These are phyloP conservation scores for Sprattus sprattus DNA, from an alignment of 2,113 vertebrate species.

Conservation along the genomic window DNA sequence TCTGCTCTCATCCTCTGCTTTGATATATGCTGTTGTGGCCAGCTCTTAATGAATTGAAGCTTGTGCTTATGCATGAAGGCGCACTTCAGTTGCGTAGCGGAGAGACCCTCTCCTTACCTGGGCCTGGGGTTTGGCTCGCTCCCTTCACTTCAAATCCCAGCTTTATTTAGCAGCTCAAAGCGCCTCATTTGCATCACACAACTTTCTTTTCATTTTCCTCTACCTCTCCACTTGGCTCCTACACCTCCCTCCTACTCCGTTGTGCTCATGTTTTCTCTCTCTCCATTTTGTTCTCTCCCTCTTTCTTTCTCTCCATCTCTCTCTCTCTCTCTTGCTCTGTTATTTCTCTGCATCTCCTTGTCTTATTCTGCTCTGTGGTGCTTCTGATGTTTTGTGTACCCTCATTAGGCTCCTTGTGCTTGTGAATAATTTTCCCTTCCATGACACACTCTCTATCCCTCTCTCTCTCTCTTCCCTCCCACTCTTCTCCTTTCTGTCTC, in stretches of 20 bases:
- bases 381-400: conserved; percentile 4
- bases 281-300: background rate
- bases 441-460: background rate
- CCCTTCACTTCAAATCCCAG: background rate
- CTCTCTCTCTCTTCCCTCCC: background rate
- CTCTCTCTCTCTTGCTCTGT: conserved; percentile 1
- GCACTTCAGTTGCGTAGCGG: background rate
- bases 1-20: background rate
- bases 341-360: background rate
- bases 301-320: background rate
- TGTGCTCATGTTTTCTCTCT: background rate
- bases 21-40: background rate
- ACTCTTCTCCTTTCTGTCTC: background rate
- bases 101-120: background rate
- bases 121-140: background rate
- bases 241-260: background rate
- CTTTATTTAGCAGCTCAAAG: background rate
- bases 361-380: background rate
- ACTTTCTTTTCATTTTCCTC: background rate
- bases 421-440: background rate
- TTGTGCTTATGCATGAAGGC: background rate
- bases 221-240: background rate
- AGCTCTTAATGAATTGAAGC: background rate
- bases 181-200: background rate
- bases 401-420: conserved; percentile 1